Base-by-base conservation (phyloP, 2,113 vertebrate genomes). In the zebrafish (Danio rerio) region DNA sequence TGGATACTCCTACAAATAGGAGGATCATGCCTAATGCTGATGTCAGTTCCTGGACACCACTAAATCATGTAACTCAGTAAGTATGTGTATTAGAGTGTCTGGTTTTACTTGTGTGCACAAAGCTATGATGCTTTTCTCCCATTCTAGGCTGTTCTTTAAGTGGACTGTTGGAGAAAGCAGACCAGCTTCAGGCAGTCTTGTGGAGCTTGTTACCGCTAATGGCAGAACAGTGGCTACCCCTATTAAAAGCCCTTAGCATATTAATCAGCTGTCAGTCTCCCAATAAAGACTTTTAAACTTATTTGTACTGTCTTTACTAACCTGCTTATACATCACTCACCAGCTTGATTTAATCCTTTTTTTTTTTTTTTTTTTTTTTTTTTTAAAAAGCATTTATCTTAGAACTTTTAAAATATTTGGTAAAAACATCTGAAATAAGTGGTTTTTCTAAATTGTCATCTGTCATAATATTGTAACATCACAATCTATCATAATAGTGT, bases 1-100 rank as follows among this genome's bases (percentile, higher is more conserved):
- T 85, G 73, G 83, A 87, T 66, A 87, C 86, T 12, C 94, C 93
- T 0, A 92, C 94, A 87, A 96, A 96, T 87, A 94, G 96, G 88
- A 95, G 94, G n/a, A 94, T 93, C 0, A 96, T 96, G 95, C 95
- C 96, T 0, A 94, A 95, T 0, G 95, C 93, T 4, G 96, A 96
- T 85, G 93, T 94, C 87, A 90, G 92, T 87, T 94, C 93, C 75
- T 97, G 95, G 96, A 97, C 96, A 0, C 93, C 95, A 16, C 89
- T 97, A 85, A 95, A 96, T 20, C 96, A 95, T 82, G 87, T 96
- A 20, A 93, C 91, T 2, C 94, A 96, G 96, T 97, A 90, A 96
- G 96, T 95, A 86, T 73, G 53, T 16, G 5, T 50, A 21, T 21
- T 9, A 56, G 50, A 52, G 31, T 20, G 13, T 13, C 53, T 72